Base-by-base conservation (phyloP, 92 coral and sea anemone genomes). In the Epizoanthus stellaris region DNA sequence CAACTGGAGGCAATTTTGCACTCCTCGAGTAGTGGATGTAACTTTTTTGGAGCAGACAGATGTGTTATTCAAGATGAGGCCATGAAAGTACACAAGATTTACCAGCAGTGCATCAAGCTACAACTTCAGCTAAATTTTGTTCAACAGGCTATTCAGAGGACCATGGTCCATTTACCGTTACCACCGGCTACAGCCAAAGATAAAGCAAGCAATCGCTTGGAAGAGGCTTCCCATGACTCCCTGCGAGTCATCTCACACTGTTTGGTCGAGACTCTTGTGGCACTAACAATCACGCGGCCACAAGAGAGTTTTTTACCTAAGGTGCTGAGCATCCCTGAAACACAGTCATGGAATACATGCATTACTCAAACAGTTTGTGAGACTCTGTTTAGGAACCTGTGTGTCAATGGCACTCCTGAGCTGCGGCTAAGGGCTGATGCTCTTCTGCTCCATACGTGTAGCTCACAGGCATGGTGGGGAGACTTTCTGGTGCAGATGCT, bases 391-490 rank as follows among this genome's bases (percentile, higher is more conserved):
- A 93, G 95, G 90, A 95, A 93, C 49, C 91, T 97, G 20, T 97
- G 98, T 87, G 91, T 95, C 9, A 93, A 77, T 86, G 99, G 98
- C 11, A 89, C 91, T 73, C 96, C 97, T 45, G 96, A 89, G 73
- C 85, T 93, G 59, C 91, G 99, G 43, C 91, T 90, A 5, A 87
- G 97, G 30, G 93, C 93, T n/a, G 98, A 95, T 25, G 97, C 99
- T 39, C 79, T 97, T 67, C 89, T 97, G 62, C 85, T 95, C 61
- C 95, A 93, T 72, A 86, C 97, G 4, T 97, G 95, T 79, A 92
- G 97, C 19, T 89, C 76, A 21, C 89, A 91, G 80, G 81, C 97
- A 1, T 97, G 99, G 99, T 97, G 99, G 99, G 99, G 99, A 8
- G 84, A 90, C 76, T 97, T 97, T 80, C 89, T 97, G 60, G 95